Evolutionary conservation across 2,888 invertebrate species (phyloP), one percentile per base, ranked within the genome.

Genomic region (Molorchus minor): DNA sequence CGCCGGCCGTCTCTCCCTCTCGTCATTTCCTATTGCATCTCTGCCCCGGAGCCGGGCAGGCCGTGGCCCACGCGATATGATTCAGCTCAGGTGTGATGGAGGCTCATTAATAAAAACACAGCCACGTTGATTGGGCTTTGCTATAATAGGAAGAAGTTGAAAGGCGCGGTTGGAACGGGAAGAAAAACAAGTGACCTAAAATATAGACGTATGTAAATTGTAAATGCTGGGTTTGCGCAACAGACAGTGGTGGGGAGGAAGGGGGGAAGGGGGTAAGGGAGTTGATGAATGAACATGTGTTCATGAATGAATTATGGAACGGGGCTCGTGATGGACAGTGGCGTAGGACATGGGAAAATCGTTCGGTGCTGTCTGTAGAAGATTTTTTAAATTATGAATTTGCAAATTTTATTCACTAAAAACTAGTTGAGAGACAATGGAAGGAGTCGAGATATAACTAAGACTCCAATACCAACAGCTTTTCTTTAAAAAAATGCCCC

Each of bases 111-210:
- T 78, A 79, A 79, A 79, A 79, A 78, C 77, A 77, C 75, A 76
- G 71, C 72, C 72, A 68, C 61, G 74, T 75, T 79, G 79, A 80
- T 80, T 79, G 77, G 75, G 72, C 76, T 77, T 80, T 78, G 76
- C 79, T 80, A 79, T 80, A 80, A 80, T 79, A 78, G 79, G 79
- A 79, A 73, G 67, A 69, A n/a, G n/a, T n/a, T n/a, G n/a, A n/a
- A n/a, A 77, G 79, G 79, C 73, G 78, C 77, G 77, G 77, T 75
- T 68, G 72, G 47, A 58, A 68, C 69, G 71, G n/a, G 72, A 73
- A 74, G 72, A 73, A 74, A 71, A 67, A 65, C 71, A 69, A 70
- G 71, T 73, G 74, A 74, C 72, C 74, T 75, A 73, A 75, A 75
- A 74, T 74, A 72, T 72, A 71, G 70, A 70, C 63, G 70, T 73